Percentiles rank a stretch among this genome's conserved stretches.
phyloP scores from a whole-genome alignment of 2,797 vertebrate genomes.

The Hypotaenidia okinawae region DNA sequence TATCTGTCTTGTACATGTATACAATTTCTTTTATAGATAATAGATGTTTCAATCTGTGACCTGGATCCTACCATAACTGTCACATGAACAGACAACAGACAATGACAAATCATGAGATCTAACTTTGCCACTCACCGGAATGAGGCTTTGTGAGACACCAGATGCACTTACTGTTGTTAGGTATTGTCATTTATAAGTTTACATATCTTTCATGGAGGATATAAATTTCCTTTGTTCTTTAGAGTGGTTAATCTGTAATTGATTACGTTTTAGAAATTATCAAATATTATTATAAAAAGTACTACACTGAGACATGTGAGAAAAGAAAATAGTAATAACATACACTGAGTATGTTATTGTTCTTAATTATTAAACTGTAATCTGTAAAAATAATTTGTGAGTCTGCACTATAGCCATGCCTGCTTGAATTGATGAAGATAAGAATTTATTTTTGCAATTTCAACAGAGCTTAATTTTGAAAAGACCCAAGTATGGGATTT shows the following conservation, averaged over 20 bases:
- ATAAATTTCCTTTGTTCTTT: no score
- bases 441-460: background rate
- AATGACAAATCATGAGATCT: background rate
- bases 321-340: no score
- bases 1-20: background rate
- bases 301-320: background rate
- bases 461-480: background rate
- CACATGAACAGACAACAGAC: background rate
- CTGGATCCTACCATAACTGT: background rate
- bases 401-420: background rate
- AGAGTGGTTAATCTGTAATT: background rate
- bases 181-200: background rate
- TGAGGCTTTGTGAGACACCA: background rate
- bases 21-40: background rate
- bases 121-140: background rate
- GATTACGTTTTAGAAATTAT: background rate
- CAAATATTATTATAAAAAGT: background rate
- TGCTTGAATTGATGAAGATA: background rate
- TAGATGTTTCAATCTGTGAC: background rate
- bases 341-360: background rate
- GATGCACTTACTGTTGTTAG: background rate
- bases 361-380: background rate
- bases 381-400: background rate
- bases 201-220: background rate
- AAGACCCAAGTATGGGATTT: background rate